phyloP scores from a whole-genome alignment of 1,140 invertebrate species.

The Pteromalus puparum region DNA sequence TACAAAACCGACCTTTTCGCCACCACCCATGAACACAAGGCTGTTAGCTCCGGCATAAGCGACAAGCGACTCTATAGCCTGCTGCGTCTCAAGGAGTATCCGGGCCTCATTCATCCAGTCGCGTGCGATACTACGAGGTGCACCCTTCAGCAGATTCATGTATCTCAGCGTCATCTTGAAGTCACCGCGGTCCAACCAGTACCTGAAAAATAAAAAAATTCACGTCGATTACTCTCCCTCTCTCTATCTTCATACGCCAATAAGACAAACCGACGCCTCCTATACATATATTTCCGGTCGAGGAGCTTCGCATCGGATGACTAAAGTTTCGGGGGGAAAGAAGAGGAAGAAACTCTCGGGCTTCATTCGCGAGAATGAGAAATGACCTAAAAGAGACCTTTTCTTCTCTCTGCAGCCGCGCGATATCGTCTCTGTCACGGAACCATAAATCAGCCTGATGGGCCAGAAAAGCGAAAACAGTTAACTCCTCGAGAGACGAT shows the following conservation, averaged over 20 bases:
- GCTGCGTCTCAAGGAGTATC: slow-evolving; percentile 91
- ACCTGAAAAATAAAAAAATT: slow-evolving; percentile 74
- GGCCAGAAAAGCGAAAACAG: slow-evolving; percentile 39
- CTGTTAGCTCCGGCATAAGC: slow-evolving; percentile 88
- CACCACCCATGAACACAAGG: slow-evolving; percentile 78
- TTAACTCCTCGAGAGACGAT: neutral
- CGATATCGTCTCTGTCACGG: slow-evolving; percentile 46
- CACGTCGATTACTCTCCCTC: neutral
- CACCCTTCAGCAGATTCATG: slow-evolving; percentile 92
- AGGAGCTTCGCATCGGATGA: neutral
- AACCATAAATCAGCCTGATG: slow-evolving; percentile 53
- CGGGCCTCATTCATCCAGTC: slow-evolving; percentile 93
- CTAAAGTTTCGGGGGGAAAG: neutral
- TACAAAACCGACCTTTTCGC: slow-evolving; percentile 42
- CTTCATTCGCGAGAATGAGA: slow-evolving; percentile 21
- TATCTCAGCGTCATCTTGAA: slow-evolving; percentile 90
- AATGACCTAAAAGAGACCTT: slow-evolving; percentile 11
- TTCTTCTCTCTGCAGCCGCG: slow-evolving; percentile 20
- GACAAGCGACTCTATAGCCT: slow-evolving; percentile 90
- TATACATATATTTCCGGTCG: slow-evolving; percentile 11
- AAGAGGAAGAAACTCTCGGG: neutral
- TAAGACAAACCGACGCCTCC: slow-evolving; percentile 7
- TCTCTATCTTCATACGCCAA: slow-evolving; percentile 4
- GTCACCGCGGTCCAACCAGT: slow-evolving; percentile 90
- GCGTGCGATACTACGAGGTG: slow-evolving; percentile 85